These are phyloP conservation scores for Sphaeramia orbicularis DNA, from an alignment of 2,797 vertebrate species.

Conservation along the genomic window DNA sequence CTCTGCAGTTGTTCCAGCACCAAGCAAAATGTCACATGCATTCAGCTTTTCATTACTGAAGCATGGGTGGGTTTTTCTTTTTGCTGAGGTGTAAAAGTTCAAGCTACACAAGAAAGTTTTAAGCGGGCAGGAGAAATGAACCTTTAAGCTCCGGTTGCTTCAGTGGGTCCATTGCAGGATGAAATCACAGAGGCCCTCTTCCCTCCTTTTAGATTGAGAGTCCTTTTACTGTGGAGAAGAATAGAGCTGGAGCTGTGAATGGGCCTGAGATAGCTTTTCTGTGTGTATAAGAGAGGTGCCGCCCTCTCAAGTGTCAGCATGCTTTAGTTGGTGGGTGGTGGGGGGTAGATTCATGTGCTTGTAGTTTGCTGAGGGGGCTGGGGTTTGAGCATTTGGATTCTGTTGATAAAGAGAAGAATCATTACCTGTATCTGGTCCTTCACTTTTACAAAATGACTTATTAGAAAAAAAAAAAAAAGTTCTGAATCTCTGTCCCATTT, in stretches of 20 bases:
- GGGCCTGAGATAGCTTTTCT: conserved; percentile 64
- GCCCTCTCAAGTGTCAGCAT: conserved; percentile 81
- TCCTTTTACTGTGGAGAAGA: conserved; percentile 69
- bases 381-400: conserved; percentile 20
- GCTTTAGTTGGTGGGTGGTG: conserved; percentile 40
- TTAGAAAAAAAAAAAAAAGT: not conserved
- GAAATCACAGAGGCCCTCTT: conserved; percentile 58
- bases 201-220: conserved; percentile 58
- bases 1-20: conserved; percentile 19
- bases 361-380: conserved; percentile 38
- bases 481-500: not conserved
- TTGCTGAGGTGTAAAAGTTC: not conserved
- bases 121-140: not conserved
- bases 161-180: conserved; percentile 27
- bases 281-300: conserved; percentile 70
- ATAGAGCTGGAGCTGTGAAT: conserved; percentile 76
- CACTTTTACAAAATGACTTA: not conserved
- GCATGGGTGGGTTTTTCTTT: no score
- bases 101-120: conserved; percentile 19
- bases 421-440: conserved; percentile 12
- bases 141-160: conserved; percentile 33
- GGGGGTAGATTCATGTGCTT: conserved; percentile 31
- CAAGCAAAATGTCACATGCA: not conserved
- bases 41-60: not conserved
- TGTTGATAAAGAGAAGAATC: conserved; percentile 18